Percentiles rank a stretch among this genome's conserved stretches.
These are phyloP conservation scores for Drosophila antonietae DNA, from an alignment of 2,888 invertebrate genomes.

Conservation along the genomic window DNA sequence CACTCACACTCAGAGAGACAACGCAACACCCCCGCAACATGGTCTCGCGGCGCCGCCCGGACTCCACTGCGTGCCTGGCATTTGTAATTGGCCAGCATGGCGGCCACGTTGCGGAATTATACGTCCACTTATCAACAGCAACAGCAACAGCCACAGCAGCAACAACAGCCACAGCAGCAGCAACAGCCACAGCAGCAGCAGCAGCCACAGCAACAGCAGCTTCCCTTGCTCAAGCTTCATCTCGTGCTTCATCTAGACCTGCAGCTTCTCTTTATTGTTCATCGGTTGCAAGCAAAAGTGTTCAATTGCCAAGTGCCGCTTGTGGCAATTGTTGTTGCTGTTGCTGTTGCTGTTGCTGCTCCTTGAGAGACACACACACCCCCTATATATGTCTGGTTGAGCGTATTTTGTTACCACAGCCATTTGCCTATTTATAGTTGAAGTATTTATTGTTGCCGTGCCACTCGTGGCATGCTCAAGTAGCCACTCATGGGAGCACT, in stretches of 20 bases:
- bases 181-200: conserved; percentile 13
- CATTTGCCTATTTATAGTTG: conserved; percentile 80
- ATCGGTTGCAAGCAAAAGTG: conserved; percentile 54
- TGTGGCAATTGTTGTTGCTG: conserved; percentile 28
- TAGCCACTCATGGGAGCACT: conserved; percentile 72
- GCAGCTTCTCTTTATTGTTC: conserved; percentile 49
- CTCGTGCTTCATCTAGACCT: conserved; percentile 31
- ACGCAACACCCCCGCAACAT: conserved; percentile 26
- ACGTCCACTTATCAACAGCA: conserved; percentile 60
- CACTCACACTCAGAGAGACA: conserved; percentile 19
- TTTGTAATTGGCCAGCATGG: conserved; percentile 56
- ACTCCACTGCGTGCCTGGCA: conserved; percentile 70
- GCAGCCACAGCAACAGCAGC: conserved; percentile 14
- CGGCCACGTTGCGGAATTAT: conserved; percentile 58
- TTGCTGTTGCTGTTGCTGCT: conserved; percentile 13
- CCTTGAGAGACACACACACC: conserved; percentile 31
- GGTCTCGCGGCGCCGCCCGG: conserved; percentile 65
- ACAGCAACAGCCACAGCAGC: conserved; percentile 33
- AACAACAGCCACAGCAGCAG: conserved; percentile 11
- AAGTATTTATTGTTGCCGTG: conserved; percentile 79
- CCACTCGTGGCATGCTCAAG: conserved; percentile 76
- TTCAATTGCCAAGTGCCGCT: conserved; percentile 59
- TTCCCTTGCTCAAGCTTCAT: conserved; percentile 42
- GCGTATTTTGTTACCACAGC: conserved; percentile 68
- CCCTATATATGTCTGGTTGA: conserved; percentile 19